phyloP scores from a whole-genome alignment of 2,113 vertebrate species.

The Balaenoptera acutorostrata region DNA sequence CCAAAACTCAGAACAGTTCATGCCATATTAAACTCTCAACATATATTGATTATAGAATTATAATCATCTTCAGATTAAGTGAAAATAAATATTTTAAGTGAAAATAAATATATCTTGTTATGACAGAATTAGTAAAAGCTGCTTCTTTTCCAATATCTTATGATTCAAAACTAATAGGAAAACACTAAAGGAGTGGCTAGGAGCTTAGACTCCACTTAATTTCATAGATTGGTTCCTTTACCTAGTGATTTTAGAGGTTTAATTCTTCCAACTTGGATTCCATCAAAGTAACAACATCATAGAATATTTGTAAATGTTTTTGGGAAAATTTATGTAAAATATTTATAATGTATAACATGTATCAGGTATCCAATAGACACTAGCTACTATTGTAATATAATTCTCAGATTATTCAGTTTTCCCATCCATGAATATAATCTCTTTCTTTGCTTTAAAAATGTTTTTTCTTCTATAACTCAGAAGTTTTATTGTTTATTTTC shows the following conservation, averaged over 20 bases:
- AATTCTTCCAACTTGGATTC: background rate
- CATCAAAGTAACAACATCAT: background rate
- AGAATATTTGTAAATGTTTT: background rate
- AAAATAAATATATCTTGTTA: background rate
- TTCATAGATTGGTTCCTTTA: background rate
- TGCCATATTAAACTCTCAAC: background rate
- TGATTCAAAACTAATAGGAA: background rate
- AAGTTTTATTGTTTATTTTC: background rate
- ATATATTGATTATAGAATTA: background rate
- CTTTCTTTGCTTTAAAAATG: background rate
- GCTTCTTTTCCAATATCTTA: background rate
- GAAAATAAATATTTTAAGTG: background rate
- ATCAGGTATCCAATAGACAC: background rate
- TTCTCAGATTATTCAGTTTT: background rate
- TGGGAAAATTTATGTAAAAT: background rate
- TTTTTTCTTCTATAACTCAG: background rate
- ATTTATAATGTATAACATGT: background rate
- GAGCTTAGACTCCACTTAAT: background rate
- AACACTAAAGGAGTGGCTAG: background rate
- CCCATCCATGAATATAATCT: background rate
- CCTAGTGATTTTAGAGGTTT: background rate
- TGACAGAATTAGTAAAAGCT: background rate
- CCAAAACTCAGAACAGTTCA: background rate
- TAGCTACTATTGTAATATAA: background rate
- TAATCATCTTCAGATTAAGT: background rate